Conservation (phyloP, 37 sponge, comb jelly and placozoan species). For the Theonella swinhoei region DNA sequence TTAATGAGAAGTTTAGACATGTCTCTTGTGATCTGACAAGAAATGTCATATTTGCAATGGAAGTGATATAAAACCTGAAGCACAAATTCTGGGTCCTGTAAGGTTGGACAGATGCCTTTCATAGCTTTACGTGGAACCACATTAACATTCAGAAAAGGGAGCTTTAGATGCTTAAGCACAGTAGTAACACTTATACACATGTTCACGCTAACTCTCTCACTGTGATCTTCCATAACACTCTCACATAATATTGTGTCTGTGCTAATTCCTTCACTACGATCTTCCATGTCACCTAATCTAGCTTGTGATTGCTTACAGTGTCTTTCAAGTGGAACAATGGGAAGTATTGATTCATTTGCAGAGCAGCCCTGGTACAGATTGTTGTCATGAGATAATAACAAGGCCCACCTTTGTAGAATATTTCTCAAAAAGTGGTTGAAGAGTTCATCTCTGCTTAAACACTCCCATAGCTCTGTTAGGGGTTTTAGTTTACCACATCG, state of each 20-base stretch:
- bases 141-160: constrained; percentile 30
- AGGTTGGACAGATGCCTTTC: constrained; percentile 10
- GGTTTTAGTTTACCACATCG: not conserved
- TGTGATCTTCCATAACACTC: not conserved
- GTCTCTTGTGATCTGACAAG: not conserved
- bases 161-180: not conserved
- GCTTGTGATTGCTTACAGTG: no score
- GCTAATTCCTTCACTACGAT: no score
- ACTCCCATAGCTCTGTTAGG: constrained; percentile 5
- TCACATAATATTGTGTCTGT: no score
- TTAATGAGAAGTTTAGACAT: constrained; percentile 9
- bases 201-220: not conserved
- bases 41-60: not conserved
- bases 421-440: not conserved
- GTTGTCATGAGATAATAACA: constrained; percentile 19
- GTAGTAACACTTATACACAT: not conserved
- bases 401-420: constrained; percentile 27
- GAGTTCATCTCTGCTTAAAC: constrained; percentile 6
- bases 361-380: not conserved
- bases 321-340: not conserved
- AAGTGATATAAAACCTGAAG: constrained; percentile 14
- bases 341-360: not conserved
- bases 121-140: not conserved
- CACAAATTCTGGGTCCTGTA: not conserved
- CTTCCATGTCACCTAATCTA: no score